Percentiles rank a stretch among this genome's conserved stretches.
Evolutionary conservation across 2,113 vertebrate species (phyloP).

Genomic region (Ibidorhyncha struthersii): DNA sequence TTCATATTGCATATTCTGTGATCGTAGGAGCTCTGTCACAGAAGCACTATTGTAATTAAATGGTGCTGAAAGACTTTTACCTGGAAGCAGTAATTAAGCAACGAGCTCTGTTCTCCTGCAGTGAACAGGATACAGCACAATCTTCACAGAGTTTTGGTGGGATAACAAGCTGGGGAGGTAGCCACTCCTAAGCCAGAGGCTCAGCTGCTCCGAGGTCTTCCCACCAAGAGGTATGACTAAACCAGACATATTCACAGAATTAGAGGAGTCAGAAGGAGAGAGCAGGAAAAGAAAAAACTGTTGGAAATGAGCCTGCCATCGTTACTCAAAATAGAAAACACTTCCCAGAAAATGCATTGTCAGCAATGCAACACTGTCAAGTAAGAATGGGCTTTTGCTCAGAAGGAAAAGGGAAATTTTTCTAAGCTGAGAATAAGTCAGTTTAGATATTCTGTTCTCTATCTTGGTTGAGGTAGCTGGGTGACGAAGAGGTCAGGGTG

Average conservation of each 20-base stretch:
- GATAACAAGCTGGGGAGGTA: background rate
- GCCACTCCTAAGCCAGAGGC: background rate
- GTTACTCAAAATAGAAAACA: background rate
- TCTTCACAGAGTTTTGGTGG: background rate
- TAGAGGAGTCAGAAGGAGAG: background rate
- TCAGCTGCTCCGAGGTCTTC: background rate
- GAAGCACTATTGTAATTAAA: background rate
- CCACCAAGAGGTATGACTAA: background rate
- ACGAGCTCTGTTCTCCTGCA: background rate
- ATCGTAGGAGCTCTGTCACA: background rate
- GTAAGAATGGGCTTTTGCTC: background rate
- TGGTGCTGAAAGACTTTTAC: background rate
- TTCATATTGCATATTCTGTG: background rate
- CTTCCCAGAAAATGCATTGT: background rate
- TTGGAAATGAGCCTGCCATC: slow-evolving; percentile 24
- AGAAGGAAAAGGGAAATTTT: background rate
- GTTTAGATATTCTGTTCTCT: background rate
- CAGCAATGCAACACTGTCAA: background rate
- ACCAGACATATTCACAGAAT: background rate
- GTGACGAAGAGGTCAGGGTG: rapidly evolving
- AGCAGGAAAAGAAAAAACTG: background rate
- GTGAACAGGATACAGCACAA: background rate
- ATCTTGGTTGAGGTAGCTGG: background rate
- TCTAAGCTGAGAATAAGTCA: background rate
- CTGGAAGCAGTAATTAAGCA: background rate